Evolutionary conservation across 1,140 invertebrate genomes (phyloP).

Genomic region (Drosophila biarmipes): DNA sequence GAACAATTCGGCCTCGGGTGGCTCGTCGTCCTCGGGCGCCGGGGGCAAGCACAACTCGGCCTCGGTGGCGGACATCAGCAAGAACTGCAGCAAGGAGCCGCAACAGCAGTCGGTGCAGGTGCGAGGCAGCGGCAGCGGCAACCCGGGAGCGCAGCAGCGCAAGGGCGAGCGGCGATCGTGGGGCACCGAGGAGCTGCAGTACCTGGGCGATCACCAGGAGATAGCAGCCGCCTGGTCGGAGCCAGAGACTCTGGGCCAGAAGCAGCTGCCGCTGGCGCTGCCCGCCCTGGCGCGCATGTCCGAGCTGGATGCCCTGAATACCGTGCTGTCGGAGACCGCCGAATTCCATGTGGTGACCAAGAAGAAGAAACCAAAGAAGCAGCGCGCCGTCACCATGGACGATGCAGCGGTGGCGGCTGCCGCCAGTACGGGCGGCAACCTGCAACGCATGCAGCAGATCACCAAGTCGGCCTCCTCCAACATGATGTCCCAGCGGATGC

Average conservation of each 20-base stretch:
- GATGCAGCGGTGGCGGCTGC: constrained; percentile 69
- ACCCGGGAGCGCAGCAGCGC: constrained; percentile 13
- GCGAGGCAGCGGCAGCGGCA: constrained; percentile 5
- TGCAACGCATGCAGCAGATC: constrained; percentile 71
- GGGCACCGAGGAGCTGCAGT: constrained; percentile 86
- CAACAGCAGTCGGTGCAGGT: constrained; percentile 37
- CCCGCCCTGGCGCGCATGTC: constrained; percentile 61
- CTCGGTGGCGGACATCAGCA: constrained; percentile 65
- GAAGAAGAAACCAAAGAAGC: constrained; percentile 89
- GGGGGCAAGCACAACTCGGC: constrained; percentile 61
- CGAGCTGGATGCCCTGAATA: constrained; percentile 67
- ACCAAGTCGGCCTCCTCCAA: constrained; percentile 68
- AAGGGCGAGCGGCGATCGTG: constrained; percentile 87
- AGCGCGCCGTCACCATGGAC: constrained; percentile 84
- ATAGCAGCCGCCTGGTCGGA: constrained; percentile 34
- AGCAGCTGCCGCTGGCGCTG: constrained; percentile 29
- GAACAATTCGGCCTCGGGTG: constrained; percentile 1
- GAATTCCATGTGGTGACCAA: constrained; percentile 90
- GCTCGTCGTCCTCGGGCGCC: constrained; percentile 6
- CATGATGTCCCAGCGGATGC: constrained; percentile 65
- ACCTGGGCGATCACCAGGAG: constrained; percentile 61
- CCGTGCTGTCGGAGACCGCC: constrained; percentile 83
- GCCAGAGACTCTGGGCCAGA: constrained; percentile 9
- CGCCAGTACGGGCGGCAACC: constrained; percentile 56
- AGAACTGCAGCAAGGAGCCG: constrained; percentile 62